A percentile compares a stretch with the other conserved stretches of the same genome.
phyloP scores from a whole-genome alignment of 2,797 vertebrate species.

The Linurgus olivaceus region DNA sequence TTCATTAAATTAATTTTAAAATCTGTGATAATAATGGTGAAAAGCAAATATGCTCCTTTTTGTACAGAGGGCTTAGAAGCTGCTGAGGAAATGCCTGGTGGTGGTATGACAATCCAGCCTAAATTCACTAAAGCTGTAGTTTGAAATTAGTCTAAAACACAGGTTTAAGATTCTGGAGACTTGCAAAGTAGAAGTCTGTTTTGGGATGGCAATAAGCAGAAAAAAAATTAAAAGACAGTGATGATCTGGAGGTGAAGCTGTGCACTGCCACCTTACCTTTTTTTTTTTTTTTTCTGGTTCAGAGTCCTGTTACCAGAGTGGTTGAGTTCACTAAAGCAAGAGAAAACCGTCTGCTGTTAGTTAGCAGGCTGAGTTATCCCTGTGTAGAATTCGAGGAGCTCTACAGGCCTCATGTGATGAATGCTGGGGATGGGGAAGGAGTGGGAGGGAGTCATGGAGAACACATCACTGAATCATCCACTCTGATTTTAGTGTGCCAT shows the following conservation, averaged over 20 bases:
- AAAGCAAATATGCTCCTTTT: not conserved
- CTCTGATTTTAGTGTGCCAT: not conserved
- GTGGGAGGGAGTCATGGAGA: accelerated
- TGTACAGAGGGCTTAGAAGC: not conserved
- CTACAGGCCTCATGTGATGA: not conserved
- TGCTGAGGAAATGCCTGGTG: not conserved
- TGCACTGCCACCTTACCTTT: not conserved
- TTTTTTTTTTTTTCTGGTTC: not conserved
- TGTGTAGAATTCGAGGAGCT: not conserved
- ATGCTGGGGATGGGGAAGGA: not conserved
- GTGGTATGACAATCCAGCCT: not conserved
- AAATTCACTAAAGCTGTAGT: not conserved
- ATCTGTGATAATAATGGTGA: not conserved
- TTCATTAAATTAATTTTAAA: not conserved
- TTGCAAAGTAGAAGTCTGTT: not conserved
- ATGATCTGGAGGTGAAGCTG: not conserved
- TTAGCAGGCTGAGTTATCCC: not conserved
- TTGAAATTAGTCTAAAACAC: not conserved
- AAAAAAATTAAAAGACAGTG: not conserved
- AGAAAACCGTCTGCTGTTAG: not conserved
- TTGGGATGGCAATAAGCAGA: not conserved
- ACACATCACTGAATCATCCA: not conserved
- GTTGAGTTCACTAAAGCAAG: not conserved
- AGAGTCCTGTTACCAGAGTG: not conserved
- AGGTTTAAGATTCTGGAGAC: not conserved